Evolutionary conservation across 1,140 invertebrate genomes (phyloP).

Genomic region (Conus ventricosus): DNA sequence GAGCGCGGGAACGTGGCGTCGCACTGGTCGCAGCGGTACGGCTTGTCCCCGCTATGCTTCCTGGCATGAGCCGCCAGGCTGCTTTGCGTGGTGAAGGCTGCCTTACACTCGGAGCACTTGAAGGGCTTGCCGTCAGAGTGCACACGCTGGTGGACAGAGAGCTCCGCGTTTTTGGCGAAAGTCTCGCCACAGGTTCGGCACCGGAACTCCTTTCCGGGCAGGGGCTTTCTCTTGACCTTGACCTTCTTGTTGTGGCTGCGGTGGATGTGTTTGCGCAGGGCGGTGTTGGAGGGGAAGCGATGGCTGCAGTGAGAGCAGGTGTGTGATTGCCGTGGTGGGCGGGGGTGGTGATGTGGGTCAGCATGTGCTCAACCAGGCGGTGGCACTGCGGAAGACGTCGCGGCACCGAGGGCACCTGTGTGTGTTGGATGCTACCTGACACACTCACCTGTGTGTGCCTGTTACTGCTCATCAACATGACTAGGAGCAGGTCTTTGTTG

Average conservation of each 20-base stretch:
- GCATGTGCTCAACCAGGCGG: slow-evolving; percentile 85
- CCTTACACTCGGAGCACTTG: slow-evolving; percentile 69
- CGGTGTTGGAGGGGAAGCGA: neutral
- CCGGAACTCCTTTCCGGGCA: neutral
- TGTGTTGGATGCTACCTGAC: slow-evolving; percentile 82
- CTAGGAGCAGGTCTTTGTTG: neutral
- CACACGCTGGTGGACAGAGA: neutral
- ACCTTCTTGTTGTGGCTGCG: neutral
- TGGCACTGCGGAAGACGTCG: slow-evolving; percentile 87
- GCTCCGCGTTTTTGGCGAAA: slow-evolving; percentile 3
- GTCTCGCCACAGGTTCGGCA: neutral
- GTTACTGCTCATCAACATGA: neutral
- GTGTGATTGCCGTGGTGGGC: neutral
- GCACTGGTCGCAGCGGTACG: slow-evolving; percentile 31
- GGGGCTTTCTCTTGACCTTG: neutral
- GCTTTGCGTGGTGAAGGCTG: slow-evolving; percentile 64
- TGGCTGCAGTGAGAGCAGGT: neutral
- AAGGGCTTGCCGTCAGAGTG: slow-evolving; percentile 74
- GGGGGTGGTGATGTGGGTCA: slow-evolving; percentile 69
- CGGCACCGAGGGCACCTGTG: slow-evolving; percentile 74
- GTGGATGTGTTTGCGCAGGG: slow-evolving; percentile 9
- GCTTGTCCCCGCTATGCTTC: slow-evolving; percentile 34
- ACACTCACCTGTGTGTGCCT: neutral
- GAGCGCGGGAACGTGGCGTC: slow-evolving; percentile 14
- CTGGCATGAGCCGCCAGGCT: slow-evolving; percentile 18